phyloP scores from a whole-genome alignment of 2,113 vertebrate genomes.

The Prunella himalayana region DNA sequence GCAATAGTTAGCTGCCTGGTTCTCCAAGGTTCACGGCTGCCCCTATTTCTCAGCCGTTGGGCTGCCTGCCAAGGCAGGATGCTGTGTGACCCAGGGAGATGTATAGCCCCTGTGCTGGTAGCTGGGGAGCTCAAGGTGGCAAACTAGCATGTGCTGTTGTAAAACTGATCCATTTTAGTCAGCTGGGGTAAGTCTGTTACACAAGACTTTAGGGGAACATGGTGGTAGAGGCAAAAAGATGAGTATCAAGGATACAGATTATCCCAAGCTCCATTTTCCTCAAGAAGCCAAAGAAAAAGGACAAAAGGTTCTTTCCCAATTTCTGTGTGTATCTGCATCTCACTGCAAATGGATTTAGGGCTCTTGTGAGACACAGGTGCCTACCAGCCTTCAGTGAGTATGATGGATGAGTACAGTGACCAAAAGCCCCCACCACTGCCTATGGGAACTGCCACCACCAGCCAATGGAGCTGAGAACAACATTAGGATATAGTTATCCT shows the following conservation, averaged over 20 bases:
- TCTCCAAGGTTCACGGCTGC: fast-evolving
- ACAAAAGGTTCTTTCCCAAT: background rate
- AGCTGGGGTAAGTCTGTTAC: background rate
- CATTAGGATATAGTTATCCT: background rate
- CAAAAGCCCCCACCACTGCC: background rate
- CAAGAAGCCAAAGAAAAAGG: background rate
- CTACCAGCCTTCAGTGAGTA: background rate
- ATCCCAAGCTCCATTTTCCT: background rate
- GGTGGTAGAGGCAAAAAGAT: background rate
- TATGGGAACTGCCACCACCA: background rate
- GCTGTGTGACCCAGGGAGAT: background rate
- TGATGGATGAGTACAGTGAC: too few relatives aligned
- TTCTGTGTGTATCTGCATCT: background rate
- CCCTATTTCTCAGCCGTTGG: background rate
- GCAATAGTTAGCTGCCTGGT: background rate
- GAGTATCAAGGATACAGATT: background rate
- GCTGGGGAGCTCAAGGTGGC: background rate
- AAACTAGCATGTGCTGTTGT: background rate
- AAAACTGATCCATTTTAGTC: background rate
- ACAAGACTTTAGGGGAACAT: background rate
- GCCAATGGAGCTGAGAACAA: background rate
- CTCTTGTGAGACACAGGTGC: background rate
- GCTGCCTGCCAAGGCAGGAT: background rate
- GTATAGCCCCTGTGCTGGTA: background rate
- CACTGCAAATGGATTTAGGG: background rate